Percentiles rank a stretch among this genome's conserved stretches.
phyloP scores from a whole-genome alignment of 2,888 invertebrate species.

The Aphodius granarius region DNA sequence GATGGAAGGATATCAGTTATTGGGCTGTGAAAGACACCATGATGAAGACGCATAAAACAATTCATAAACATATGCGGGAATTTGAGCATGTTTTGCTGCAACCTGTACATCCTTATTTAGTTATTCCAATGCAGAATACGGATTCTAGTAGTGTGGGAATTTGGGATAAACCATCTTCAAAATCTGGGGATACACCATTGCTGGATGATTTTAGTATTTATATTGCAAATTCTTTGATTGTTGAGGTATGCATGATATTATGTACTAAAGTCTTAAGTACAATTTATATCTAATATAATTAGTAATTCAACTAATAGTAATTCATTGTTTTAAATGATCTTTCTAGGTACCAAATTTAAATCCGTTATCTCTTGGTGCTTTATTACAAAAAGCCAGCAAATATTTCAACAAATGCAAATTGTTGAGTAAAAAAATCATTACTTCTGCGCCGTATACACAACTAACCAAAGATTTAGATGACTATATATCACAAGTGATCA shows the following conservation, averaged over 20 bases:
- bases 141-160: conserved; percentile 57
- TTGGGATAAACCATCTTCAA: conserved; percentile 64
- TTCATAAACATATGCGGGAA: conserved; percentile 85
- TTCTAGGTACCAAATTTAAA: background rate
- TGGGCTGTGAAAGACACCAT: conserved; percentile 91
- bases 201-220: conserved; percentile 45
- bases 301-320: too few species aligned
- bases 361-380: background rate
- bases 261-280: too few species aligned
- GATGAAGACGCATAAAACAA: conserved; percentile 82
- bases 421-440: conserved; percentile 66
- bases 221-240: conserved; percentile 36
- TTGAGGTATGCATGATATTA: background rate
- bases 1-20: conserved; percentile 94
- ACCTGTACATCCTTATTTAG: conserved; percentile 55
- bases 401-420: conserved; percentile 63
- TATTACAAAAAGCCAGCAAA: conserved; percentile 30
- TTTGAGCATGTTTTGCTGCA: conserved; percentile 70
- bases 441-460: conserved; percentile 60
- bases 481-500: conserved; percentile 67
- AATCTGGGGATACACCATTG: conserved; percentile 49
- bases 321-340: background rate
- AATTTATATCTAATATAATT: too few species aligned
- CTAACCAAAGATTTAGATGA: conserved; percentile 67
- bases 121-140: conserved; percentile 43